A percentile compares a stretch with the other conserved stretches of the same genome.
phyloP scores from a whole-genome alignment of 2,888 invertebrate genomes.

The Corbicula japonica region DNA sequence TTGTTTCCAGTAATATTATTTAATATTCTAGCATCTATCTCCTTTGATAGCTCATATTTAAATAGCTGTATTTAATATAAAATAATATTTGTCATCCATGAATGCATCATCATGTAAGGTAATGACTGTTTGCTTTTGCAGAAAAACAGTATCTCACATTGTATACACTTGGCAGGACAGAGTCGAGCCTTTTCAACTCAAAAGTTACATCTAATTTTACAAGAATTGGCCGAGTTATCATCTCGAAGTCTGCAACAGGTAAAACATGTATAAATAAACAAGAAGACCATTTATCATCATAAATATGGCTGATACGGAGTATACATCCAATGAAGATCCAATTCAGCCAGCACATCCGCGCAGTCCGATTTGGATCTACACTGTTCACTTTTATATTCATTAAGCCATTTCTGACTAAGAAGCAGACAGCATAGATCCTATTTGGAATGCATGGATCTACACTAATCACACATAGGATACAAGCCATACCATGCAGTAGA shows the following conservation, averaged over 20 bases:
- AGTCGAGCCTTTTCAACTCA: conserved; percentile 62
- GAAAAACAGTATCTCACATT: conserved; percentile 12
- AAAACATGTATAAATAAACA: no score
- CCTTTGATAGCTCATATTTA: not conserved
- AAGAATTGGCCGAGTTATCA: conserved; percentile 13
- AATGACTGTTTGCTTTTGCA: not conserved
- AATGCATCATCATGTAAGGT: not conserved
- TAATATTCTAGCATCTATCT: not conserved
- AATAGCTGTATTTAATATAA: not conserved
- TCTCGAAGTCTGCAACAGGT: no score
- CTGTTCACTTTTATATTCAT: no score
- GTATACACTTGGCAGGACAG: conserved; percentile 64
- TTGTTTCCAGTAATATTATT: not conserved
- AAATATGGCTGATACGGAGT: no score
- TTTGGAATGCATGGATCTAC: no score
- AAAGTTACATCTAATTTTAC: conserved; percentile 62
- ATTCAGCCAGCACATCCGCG: no score
- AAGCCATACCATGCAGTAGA: no score
- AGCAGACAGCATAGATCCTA: no score
- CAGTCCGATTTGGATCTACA: no score
- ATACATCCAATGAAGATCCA: no score
- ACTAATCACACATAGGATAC: no score
- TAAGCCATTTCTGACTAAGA: no score
- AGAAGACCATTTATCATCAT: not conserved
- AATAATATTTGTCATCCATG: not conserved